A percentile compares a stretch with the other conserved stretches of the same genome.
phyloP scores from a whole-genome alignment of 2,797 vertebrate species.

The Oceanodroma leucorhoa region DNA sequence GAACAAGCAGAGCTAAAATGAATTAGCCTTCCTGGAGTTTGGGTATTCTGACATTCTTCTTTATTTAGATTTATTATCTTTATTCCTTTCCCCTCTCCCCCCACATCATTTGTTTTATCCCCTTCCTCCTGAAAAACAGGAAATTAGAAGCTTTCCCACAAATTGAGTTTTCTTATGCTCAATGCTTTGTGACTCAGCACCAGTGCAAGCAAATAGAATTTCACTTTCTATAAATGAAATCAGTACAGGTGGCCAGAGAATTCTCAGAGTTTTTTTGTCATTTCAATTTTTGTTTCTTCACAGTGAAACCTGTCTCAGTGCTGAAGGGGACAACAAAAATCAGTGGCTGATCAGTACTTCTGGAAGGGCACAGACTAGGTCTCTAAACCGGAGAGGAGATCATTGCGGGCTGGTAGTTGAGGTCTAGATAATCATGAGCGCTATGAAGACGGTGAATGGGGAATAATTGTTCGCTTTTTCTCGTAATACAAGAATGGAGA shows the following conservation, averaged over 20 bases:
- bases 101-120: not conserved
- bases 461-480: not conserved
- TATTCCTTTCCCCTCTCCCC: not conserved
- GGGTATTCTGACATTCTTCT: not conserved
- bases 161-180: not conserved
- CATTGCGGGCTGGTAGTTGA: fast-evolving
- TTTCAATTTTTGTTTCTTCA: not conserved
- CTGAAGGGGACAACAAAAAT: not conserved
- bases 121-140: constrained; percentile 3
- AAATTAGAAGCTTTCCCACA: constrained; percentile 18
- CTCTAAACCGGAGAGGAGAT: not conserved
- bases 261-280: not conserved
- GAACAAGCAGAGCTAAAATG: not conserved
- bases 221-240: constrained; percentile 2
- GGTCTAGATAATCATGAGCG: not conserved
- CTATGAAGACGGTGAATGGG: not conserved
- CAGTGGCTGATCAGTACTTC: too few relatives aligned
- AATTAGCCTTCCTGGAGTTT: not conserved
- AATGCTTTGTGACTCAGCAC: not conserved
- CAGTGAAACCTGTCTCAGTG: not conserved
- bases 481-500: not conserved
- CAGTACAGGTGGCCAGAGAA: not conserved
- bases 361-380: not conserved
- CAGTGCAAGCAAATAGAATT: not conserved
- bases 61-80: not conserved